Evolutionary conservation across 2,888 invertebrate genomes (phyloP).

Genomic region (Cosmorhoe ocellata): DNA sequence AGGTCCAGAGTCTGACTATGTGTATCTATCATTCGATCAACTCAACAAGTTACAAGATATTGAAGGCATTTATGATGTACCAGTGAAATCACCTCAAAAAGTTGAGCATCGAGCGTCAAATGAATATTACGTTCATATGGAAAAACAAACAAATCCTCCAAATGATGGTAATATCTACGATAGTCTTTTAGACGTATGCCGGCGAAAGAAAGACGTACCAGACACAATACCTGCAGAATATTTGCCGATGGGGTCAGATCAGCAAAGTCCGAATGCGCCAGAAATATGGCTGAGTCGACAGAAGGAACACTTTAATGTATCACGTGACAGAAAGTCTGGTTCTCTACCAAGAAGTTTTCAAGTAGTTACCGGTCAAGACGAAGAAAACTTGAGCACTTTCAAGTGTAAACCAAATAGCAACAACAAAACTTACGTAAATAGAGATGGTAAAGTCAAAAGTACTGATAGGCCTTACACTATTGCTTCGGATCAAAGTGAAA

Average conservation of each 20-base stretch:
- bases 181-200: constrained; percentile 66
- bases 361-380: constrained; percentile 80
- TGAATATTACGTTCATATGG: constrained; percentile 69
- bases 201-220: constrained; percentile 61
- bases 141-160: constrained; percentile 48
- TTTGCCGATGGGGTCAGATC: constrained; percentile 71
- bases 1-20: constrained; percentile 76
- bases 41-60: constrained; percentile 53
- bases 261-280: constrained; percentile 83
- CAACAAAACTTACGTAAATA: constrained; percentile 79
- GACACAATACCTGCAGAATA: constrained; percentile 58
- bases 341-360: constrained; percentile 91
- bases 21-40: constrained; percentile 75
- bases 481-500: constrained; percentile 87
- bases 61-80: constrained; percentile 73
- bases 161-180: constrained; percentile 66
- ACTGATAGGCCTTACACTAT: constrained; percentile 87
- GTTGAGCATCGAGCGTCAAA: constrained; percentile 39
- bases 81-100: constrained; percentile 66
- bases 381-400: constrained; percentile 63
- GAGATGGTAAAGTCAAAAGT: constrained; percentile 83
- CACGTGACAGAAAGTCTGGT: constrained; percentile 87
- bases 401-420: constrained; percentile 72
- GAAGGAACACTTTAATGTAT: constrained; percentile 86
- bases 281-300: constrained; percentile 88